Evolutionary conservation across 1,140 invertebrate species (phyloP).

Genomic region (Drosophila orosa): DNA sequence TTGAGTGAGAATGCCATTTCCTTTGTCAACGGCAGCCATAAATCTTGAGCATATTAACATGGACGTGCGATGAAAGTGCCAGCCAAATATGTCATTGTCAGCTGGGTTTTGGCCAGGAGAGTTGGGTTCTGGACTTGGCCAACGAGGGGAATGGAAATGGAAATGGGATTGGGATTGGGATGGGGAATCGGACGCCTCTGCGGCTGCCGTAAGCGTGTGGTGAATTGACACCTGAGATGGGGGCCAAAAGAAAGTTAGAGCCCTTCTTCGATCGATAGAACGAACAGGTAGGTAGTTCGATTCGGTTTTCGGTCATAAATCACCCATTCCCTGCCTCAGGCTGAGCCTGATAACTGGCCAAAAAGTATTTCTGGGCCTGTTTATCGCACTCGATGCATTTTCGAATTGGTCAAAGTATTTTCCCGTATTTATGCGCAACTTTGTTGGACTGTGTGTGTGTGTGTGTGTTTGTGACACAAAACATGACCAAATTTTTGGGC

Average conservation of each 20-base stretch:
- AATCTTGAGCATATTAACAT: constrained; percentile 80
- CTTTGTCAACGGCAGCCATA: constrained; percentile 71
- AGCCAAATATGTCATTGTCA: constrained; percentile 82
- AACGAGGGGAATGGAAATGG: constrained; percentile 10
- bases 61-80: constrained; percentile 80
- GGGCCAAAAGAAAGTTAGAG: constrained; percentile 44
- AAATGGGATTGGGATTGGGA: constrained; percentile 14
- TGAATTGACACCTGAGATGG: constrained; percentile 73
- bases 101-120: constrained; percentile 31
- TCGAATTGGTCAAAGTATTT: constrained; percentile 78
- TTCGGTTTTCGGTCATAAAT: constrained; percentile 58
- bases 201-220: constrained; percentile 61
- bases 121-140: constrained; percentile 1
- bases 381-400: constrained; percentile 65
- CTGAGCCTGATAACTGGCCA: constrained; percentile 68
- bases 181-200: constrained; percentile 53
- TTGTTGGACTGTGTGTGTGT: constrained; percentile 17
- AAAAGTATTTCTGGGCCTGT: constrained; percentile 57
- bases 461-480: constrained; percentile 62
- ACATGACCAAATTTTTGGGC: constrained; percentile 81
- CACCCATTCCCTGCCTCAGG: constrained; percentile 46
- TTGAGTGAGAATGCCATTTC: constrained; percentile 74
- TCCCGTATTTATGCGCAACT: constrained; percentile 58
- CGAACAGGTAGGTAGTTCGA: constrained; percentile 39
- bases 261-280: constrained; percentile 26